Percentiles rank a stretch among this genome's conserved stretches.
Evolutionary conservation across 2,113 vertebrate genomes (phyloP).

Genomic region (Istiophorus platypterus): DNA sequence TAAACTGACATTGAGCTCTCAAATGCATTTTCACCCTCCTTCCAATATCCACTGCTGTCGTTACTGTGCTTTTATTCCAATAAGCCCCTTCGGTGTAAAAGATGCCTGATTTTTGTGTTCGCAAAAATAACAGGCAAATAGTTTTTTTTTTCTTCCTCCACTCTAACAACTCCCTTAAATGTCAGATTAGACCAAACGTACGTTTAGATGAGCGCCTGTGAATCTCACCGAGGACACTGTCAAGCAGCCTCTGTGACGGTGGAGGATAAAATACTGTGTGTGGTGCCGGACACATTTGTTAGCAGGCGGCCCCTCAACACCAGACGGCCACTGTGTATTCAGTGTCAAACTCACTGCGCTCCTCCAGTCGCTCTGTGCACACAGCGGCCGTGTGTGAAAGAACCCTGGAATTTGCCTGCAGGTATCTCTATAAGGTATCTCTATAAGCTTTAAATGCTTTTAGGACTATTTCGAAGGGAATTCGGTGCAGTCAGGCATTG

Average conservation of each 20-base stretch:
- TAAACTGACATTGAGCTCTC: too few species aligned
- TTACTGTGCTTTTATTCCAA: not conserved
- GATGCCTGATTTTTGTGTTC: not conserved
- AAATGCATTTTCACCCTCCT: not conserved
- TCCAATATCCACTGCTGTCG: not conserved
- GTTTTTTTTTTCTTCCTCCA: not conserved
- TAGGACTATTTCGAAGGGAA: conserved; percentile 20
- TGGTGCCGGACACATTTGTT: conserved; percentile 18
- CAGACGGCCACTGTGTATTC: conserved; percentile 41
- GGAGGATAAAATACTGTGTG: not conserved
- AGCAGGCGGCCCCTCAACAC: conserved; percentile 25
- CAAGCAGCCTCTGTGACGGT: conserved; percentile 6
- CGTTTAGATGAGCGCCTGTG: not conserved
- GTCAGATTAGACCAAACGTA: not conserved
- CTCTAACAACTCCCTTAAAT: conserved; percentile 1
- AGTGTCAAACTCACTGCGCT: conserved; percentile 29
- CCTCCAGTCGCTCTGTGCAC: conserved; percentile 7
- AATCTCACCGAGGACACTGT: conserved; percentile 1
- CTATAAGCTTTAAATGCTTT: conserved; percentile 22
- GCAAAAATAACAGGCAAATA: not conserved
- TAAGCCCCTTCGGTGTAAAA: not conserved
- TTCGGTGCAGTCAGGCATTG: not conserved
- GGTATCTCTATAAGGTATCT: not conserved
- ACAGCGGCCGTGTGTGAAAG: conserved; percentile 3
- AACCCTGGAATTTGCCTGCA: not conserved